Conservation (phyloP, 2,888 invertebrate species). For the Cylindroiulus punctatus region DNA sequence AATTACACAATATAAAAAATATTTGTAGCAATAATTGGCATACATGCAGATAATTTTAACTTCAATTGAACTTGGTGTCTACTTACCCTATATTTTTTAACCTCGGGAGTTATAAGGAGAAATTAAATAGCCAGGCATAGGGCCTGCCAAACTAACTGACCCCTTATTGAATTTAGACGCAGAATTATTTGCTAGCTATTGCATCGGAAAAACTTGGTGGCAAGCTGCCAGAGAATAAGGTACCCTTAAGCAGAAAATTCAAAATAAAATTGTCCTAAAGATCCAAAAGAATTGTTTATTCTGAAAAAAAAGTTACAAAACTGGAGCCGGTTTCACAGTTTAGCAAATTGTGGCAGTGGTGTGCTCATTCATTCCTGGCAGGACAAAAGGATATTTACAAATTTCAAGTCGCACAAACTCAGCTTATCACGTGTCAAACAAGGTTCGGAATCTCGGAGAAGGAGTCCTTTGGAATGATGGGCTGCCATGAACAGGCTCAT, state of each 20-base stretch:
- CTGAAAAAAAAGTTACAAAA: neutral
- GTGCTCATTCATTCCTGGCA: neutral
- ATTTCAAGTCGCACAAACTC: neutral
- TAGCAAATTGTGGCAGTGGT: neutral
- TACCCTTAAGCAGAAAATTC: neutral
- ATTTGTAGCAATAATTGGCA: too few species aligned
- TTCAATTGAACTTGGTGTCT: too few species aligned
- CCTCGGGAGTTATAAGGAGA: too few species aligned
- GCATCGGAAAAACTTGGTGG: too few species aligned
- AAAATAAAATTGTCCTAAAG: neutral
- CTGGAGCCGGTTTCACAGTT: neutral
- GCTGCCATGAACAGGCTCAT: constrained; percentile 54
- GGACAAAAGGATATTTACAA: constrained; percentile 2
- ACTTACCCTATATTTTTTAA: too few species aligned
- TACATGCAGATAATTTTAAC: too few species aligned
- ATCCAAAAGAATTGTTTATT: neutral
- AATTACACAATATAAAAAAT: too few species aligned
- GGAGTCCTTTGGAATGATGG: constrained; percentile 54
- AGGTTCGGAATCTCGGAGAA: constrained; percentile 49
- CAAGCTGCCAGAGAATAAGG: too few species aligned
- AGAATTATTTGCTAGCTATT: too few species aligned
- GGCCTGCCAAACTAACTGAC: too few species aligned
- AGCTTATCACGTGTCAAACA: neutral
- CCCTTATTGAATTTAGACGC: too few species aligned
- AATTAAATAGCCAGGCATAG: too few species aligned